Base-by-base conservation (phyloP, 2,888 invertebrate genomes). In the Steinernema hermaphroditum region DNA sequence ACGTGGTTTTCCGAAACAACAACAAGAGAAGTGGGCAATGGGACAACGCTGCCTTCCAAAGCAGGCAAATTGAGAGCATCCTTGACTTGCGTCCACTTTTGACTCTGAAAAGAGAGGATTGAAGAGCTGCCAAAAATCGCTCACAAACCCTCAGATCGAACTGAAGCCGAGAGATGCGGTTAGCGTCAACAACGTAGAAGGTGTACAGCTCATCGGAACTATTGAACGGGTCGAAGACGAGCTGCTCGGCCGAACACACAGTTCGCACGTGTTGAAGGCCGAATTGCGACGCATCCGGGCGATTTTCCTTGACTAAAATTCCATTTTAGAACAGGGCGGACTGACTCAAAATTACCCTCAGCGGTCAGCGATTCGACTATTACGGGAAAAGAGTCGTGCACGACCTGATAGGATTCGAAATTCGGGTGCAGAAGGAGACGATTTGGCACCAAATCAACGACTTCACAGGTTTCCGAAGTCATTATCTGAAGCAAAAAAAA, bases 251-350 rank as follows among this genome's bases (percentile, higher is more conserved):
- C 16, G 24, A n/a, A 14, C 37, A 32, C 29, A 69, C 34, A 12
- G 68, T 34, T 34, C 37, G 44, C 12, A 62, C 62, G n/a, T 74
- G 74, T 27, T 74, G 72, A 19, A 49, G 50, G n/a, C 72, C 74
- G 43, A 43, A 74, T 41, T 74, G 74, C 29, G 29, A 24, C n/a
- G 14, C 49, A 34, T 68, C 41, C 2, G 72, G 72, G 19, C 24
- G 54, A 19, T 37, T 50, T 24, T 24, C 37, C 4, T 41, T 44
- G 14, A 68, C 74, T 74, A 43, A 72, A 74, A 72, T 43, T 54
- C 37, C 37, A 14, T 27, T 12, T 29, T 29, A 27, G 41, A 43
- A 24, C n/a, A 44, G 41, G 41, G 9, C 19, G 41, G 0, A 27
- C 37, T 24, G 41, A 27, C 6, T 27, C 8, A 44, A 22, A 43